phyloP scores from a whole-genome alignment of 2,113 vertebrate genomes.

The Erythrolamprus reginae region DNA sequence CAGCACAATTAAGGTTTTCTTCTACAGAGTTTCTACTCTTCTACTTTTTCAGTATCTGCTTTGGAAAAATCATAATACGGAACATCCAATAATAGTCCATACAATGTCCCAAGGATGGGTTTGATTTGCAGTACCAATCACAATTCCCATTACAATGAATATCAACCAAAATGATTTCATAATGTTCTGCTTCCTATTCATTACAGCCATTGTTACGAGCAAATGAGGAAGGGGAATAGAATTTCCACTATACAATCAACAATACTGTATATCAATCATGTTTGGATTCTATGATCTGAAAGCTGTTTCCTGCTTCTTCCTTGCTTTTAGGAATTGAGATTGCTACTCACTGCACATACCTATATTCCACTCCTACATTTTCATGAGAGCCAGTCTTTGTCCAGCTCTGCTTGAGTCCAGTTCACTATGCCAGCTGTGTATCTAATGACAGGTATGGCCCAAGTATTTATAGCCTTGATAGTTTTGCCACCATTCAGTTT shows the following conservation, averaged over 20 bases:
- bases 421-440: too few relatives aligned
- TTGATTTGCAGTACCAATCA: conserved; percentile 58
- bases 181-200: conserved; percentile 60
- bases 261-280: conserved; percentile 32
- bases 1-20: conserved; percentile 15
- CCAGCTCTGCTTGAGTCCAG: too few relatives aligned
- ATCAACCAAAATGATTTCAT: conserved; percentile 57
- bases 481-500: too few relatives aligned
- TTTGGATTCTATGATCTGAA: conserved; percentile 30
- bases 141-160: conserved; percentile 59
- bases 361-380: not conserved
- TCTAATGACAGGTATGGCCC: too few relatives aligned
- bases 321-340: not conserved
- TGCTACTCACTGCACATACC: not conserved
- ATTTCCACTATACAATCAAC: conserved; percentile 4
- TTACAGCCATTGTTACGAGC: conserved; percentile 47
- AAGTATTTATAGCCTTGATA: too few relatives aligned
- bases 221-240: conserved; percentile 39
- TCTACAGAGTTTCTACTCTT: not conserved
- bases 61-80: conserved; percentile 34
- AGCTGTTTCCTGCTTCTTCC: not conserved
- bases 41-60: conserved; percentile 2
- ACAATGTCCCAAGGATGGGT: conserved; percentile 55
- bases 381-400: not conserved
- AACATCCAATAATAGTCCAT: conserved; percentile 41